Evolutionary conservation across 2,113 vertebrate genomes (phyloP), one percentile per base, ranked within the genome.

Genomic region (Cyprinodon tularosa): DNA sequence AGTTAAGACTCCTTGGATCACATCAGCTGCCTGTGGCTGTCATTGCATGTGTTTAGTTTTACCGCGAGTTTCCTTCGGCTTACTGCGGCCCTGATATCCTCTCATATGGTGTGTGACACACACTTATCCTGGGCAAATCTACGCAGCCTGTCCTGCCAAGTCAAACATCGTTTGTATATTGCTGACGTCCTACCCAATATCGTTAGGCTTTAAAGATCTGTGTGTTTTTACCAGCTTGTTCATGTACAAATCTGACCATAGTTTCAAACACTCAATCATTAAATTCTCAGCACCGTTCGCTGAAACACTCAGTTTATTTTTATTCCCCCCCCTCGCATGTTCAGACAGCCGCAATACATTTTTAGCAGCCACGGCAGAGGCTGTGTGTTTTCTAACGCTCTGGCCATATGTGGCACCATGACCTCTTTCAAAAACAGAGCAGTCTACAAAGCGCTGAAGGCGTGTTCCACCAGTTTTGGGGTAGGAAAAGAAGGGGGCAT

Each of bases 221-320:
- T 86, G 82, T 73, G 88, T 85, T 82, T 84, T 75, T 86, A 57
- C 68, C 69, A 39, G 61, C 84, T 88, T 86, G 91, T 91, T 86
- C 83, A 66, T 91, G 83, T 92, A 79, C 83, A 89, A 92, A 93
- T 91, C 80, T 88, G 84, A 92, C 89, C 88, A 62, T 72, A 87
- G 77, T 92, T 95, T 90, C 90, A 94, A 94, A 93, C 87, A 91
- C 88, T 93, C 92, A 90, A 91, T 94, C 91, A 91, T 93, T 93
- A 93, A 93, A 94, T 88, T 90, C 90, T 92, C 90, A 86, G 90
- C 80, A 42, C 88, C 68, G 85, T 87, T 90, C 47, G 84, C 87
- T 77, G 88, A 93, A 94, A 94, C 90, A 91, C 89, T 83, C 83
- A 81, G 93, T 95, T 95, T 95, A 94, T 95, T 95, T 94, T 94